Base-by-base conservation (phyloP, 2,888 invertebrate genomes). In the Orthonevra nobilis region DNA sequence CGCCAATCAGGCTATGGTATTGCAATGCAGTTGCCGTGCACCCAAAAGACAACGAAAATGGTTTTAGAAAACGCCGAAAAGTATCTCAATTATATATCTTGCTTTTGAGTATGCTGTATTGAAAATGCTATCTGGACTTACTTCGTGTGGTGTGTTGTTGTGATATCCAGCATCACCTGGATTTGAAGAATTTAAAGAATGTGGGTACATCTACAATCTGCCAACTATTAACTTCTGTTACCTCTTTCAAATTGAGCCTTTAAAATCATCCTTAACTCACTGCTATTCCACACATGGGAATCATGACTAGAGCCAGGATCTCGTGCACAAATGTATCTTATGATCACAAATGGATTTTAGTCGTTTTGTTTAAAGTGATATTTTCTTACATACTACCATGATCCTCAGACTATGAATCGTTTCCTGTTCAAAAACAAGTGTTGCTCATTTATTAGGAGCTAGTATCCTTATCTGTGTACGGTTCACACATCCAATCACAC, bases 251-350 rank as follows among this genome's bases (percentile, higher is more conserved):
- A 6, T 6, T 19, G 19, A 32, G 20, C 20, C 32, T 17, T 32
- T 10, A 50, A 17, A 7, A 50, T n/a, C 7, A 14, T 10, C 15
- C 32, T 50, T 9, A 50, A 12, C 19, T 32, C n/a, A 20, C 50
- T 50, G 17, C 20, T 17, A 17, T 50, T 50, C 50, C 50, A 60
- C 10, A 50, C 38, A 32, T 42, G 60, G 0, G 26, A 38, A 17
- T 69, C 69, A 15, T 50, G 48, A 20, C 38, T 48, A 38, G 56
- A 36, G 7, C 56, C 68, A 3, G 56, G 56, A 5, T 48, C 15
- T 19, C 36, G 12, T 14, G 68, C 34, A 48, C 48, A 46, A 12
- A 68, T 17, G 36, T 38, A 48, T 2, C 46, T 2, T 2, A 58
- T 56, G 1, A 9, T 30, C 28, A 6, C 28, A 15, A n/a, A n/a